Percentiles rank a stretch among this genome's conserved stretches.
phyloP scores from a whole-genome alignment of 2,797 vertebrate species.

The Fistularia commersonii region DNA sequence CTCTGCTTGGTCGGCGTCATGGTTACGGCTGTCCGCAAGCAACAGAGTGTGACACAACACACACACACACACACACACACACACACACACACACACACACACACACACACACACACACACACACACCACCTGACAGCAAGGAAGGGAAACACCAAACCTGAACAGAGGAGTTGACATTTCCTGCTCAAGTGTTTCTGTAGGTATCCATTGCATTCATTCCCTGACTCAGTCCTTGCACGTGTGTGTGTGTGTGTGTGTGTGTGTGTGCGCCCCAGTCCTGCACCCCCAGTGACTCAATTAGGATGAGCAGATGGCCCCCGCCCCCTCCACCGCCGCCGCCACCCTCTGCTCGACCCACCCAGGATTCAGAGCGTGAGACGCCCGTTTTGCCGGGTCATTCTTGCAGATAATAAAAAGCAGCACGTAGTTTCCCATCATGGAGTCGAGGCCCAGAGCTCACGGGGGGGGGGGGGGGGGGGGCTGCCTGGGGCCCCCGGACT shows the following conservation, averaged over 20 bases:
- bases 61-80: too few relatives aligned
- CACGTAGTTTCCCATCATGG: conserved; percentile 62
- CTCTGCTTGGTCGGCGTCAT: conserved; percentile 55
- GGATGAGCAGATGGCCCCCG: too few relatives aligned
- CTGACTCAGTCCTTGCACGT: conserved; percentile 14
- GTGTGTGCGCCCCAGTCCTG: conserved; percentile 54
- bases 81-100: too few relatives aligned
- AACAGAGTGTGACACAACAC: conserved; percentile 23
- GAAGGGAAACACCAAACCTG: too few relatives aligned
- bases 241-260: conserved; percentile 53
- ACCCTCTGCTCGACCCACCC: conserved; percentile 47
- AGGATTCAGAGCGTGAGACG: conserved; percentile 78
- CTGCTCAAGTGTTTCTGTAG: conserved; percentile 31
- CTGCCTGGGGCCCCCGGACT: conserved; percentile 62
- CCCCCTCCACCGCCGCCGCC: too few relatives aligned
- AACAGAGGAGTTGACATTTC: too few relatives aligned
- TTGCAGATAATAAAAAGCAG: conserved; percentile 73
- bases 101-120: too few relatives aligned
- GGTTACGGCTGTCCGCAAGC: conserved; percentile 53
- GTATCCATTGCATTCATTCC: conserved; percentile 12
- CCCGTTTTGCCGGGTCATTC: conserved; percentile 57
- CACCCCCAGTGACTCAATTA: conserved; percentile 28
- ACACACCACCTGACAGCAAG: too few relatives aligned
- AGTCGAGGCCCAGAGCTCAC: conserved; percentile 67
- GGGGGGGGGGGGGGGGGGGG: conserved; percentile 61